Conservation (phyloP, 2,797 vertebrate genomes). For the Notolabrus celidotus region DNA sequence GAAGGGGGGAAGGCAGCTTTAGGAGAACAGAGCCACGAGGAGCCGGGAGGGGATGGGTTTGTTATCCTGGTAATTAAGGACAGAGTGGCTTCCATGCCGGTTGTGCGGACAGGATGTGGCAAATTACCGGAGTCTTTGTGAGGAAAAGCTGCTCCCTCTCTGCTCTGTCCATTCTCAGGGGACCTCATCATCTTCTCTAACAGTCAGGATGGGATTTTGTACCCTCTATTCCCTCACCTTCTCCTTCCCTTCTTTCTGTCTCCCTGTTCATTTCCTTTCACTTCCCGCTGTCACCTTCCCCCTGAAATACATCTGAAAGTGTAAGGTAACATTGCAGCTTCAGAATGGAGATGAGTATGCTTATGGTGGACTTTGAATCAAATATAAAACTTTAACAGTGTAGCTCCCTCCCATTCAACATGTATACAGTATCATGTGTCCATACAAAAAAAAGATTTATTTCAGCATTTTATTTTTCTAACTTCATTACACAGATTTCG, state of each 20-base stretch:
- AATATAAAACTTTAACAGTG: constrained; percentile 24
- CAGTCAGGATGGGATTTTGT: constrained; percentile 96
- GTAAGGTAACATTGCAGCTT: constrained; percentile 47
- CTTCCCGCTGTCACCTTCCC: constrained; percentile 74
- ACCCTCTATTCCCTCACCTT: constrained; percentile 89
- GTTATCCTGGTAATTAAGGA: constrained; percentile 93
- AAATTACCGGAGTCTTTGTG: constrained; percentile 92
- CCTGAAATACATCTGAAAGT: constrained; percentile 58
- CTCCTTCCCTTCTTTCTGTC: constrained; percentile 76
- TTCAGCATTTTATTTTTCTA: constrained; percentile 16
- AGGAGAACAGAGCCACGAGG: constrained; percentile 72
- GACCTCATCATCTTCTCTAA: constrained; percentile 96
- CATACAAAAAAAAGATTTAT: constrained; percentile 41
- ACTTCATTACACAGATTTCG: constrained; percentile 66
- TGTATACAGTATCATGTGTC: constrained; percentile 15
- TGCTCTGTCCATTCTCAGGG: constrained; percentile 89
- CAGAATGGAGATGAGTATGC: constrained; percentile 41
- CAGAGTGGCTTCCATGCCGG: constrained; percentile 88
- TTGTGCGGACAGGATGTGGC: constrained; percentile 88
- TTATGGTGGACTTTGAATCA: constrained; percentile 13
- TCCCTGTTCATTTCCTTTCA: constrained; percentile 78
- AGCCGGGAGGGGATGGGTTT: constrained; percentile 85
- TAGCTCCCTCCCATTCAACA: background rate
- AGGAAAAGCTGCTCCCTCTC: constrained; percentile 89
- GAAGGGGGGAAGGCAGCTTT: constrained; percentile 52